Evolutionary conservation across 2,888 invertebrate species (phyloP).

Genomic region (Himalopsyche tibetana): DNA sequence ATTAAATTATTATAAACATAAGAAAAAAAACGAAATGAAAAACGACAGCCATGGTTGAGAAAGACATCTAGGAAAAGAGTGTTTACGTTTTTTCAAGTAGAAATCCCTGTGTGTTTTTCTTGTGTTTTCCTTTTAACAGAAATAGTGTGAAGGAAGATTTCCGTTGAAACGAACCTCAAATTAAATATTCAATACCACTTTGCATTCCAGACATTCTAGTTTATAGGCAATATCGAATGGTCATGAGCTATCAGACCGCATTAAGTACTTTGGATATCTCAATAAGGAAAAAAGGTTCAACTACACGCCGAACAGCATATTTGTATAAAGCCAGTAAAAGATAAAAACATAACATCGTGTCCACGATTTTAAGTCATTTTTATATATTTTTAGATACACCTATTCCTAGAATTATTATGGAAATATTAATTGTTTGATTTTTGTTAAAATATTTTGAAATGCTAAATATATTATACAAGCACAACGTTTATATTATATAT

Average conservation of each 20-base stretch:
- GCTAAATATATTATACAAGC: too few relatives aligned
- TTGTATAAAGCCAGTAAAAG: neutral
- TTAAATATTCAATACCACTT: constrained; percentile 65
- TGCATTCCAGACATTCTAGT: constrained; percentile 65
- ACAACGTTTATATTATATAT: too few relatives aligned
- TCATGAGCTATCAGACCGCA: constrained; percentile 63
- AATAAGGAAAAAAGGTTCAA: constrained; percentile 44
- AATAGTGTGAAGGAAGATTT: constrained; percentile 49
- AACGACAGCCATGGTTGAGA: too few relatives aligned
- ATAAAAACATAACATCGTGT: neutral
- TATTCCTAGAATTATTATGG: too few relatives aligned
- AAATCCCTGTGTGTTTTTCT: neutral
- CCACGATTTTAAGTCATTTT: too few relatives aligned
- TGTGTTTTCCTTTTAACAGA: neutral
- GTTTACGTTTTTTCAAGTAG: neutral
- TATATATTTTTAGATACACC: too few relatives aligned
- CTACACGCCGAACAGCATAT: constrained; percentile 2
- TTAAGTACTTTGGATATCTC: constrained; percentile 57
- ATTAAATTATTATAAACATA: too few relatives aligned
- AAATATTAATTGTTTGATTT: too few relatives aligned
- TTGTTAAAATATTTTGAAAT: too few relatives aligned
- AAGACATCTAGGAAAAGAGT: too few relatives aligned
- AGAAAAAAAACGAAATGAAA: too few relatives aligned
- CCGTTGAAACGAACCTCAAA: constrained; percentile 15
- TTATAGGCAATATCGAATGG: constrained; percentile 64